Conservation (phyloP, 2,888 invertebrate species). For the Chloromyia formosa region DNA sequence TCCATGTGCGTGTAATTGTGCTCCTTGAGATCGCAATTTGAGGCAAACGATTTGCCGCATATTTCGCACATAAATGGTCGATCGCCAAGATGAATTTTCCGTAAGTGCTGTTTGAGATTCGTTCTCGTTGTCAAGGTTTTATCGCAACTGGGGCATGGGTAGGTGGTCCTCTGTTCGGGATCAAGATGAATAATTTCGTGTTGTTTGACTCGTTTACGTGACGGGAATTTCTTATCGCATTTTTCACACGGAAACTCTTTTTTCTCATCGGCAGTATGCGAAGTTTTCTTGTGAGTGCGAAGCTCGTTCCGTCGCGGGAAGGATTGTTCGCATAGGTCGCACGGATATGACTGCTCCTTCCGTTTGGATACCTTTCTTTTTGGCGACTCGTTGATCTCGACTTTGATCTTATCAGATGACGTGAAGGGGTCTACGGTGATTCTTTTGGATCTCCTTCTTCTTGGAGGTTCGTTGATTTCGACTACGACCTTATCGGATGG, state of each 20-base stretch:
- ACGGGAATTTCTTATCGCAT: conserved; percentile 51
- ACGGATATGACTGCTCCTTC: conserved; percentile 14
- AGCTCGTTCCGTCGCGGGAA: conserved; percentile 26
- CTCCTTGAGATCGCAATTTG: conserved; percentile 65
- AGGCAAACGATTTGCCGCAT: conserved; percentile 65
- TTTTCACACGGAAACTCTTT: conserved; percentile 43
- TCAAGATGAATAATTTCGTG: conserved; percentile 51
- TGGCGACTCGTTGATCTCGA: too few relatives aligned
- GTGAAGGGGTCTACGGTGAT: too few relatives aligned
- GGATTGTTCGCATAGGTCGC: conserved; percentile 39
- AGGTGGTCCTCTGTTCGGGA: conserved; percentile 48
- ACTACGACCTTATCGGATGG: too few relatives aligned
- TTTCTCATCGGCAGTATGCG: conserved; percentile 18
- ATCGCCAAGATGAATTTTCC: conserved; percentile 56
- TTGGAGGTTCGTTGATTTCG: too few relatives aligned
- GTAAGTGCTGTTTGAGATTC: conserved; percentile 44
- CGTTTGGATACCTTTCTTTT: too few relatives aligned
- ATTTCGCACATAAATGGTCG: conserved; percentile 65
- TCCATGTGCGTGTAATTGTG: conserved; percentile 66
- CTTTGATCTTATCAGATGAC: too few relatives aligned
- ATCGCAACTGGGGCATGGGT: conserved; percentile 51
- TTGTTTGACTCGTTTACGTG: conserved; percentile 46
- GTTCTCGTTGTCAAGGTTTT: conserved; percentile 47
- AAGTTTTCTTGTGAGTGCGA: conserved; percentile 13
- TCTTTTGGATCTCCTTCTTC: too few relatives aligned